Conservation (phyloP, 1,140 invertebrate species). For the Nilaparvata lugens region DNA sequence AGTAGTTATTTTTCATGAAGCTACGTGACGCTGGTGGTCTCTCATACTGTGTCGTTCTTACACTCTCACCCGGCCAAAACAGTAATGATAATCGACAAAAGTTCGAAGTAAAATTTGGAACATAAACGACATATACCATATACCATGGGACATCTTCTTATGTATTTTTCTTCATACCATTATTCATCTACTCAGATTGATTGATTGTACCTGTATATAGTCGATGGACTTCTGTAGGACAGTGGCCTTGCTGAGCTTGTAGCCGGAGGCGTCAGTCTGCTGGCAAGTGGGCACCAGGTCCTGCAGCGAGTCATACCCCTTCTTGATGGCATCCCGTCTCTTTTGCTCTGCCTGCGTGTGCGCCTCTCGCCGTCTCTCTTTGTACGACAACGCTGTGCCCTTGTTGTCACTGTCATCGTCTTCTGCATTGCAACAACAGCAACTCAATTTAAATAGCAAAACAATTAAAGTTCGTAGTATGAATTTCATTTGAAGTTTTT, state of each 20-base stretch:
- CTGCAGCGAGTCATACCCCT: constrained; percentile 86
- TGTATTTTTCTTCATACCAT: too few relatives aligned
- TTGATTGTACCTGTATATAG: constrained; percentile 53
- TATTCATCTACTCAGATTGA: too few relatives aligned
- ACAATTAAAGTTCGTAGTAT: too few relatives aligned
- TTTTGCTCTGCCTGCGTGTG: constrained; percentile 98
- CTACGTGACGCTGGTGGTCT: too few relatives aligned
- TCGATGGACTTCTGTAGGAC: constrained; percentile 88
- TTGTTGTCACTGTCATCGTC: constrained; percentile 86
- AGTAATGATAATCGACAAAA: too few relatives aligned
- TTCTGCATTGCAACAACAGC: constrained; percentile 42
- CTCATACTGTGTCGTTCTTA: too few relatives aligned
- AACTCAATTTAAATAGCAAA: constrained; percentile 23
- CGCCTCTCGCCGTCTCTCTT: constrained; percentile 85
- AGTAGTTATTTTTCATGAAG: too few relatives aligned
- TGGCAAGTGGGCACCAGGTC: constrained; percentile 87
- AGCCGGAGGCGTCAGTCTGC: constrained; percentile 74
- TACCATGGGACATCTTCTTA: too few relatives aligned
- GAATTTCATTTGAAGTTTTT: too few relatives aligned
- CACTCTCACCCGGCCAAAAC: too few relatives aligned
- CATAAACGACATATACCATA: too few relatives aligned
- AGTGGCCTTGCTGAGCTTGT: constrained; percentile 94
- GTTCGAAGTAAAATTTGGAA: too few relatives aligned
- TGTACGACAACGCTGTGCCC: constrained; percentile 73
- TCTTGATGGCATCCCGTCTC: constrained; percentile 91